Percentiles rank a stretch among this genome's conserved stretches.
Conservation (phyloP, 2,113 vertebrate species). For the Bolborhynchus lineola region DNA sequence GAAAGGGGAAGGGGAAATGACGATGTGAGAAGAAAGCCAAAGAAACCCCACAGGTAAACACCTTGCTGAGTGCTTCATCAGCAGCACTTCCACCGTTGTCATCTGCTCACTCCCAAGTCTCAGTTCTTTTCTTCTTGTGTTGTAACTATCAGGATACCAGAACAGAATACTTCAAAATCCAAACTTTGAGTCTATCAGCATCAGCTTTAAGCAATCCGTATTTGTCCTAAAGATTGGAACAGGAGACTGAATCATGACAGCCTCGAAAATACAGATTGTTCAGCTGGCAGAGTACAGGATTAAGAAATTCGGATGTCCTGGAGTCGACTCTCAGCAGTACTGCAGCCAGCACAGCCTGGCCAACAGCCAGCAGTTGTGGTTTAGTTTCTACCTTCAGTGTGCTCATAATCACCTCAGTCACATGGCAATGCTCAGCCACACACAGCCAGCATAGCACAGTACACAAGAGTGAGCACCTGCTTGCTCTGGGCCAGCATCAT, state of each 20-base stretch:
- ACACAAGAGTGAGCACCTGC: neutral
- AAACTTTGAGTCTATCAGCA: neutral
- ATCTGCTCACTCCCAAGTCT: neutral
- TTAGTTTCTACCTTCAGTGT: neutral
- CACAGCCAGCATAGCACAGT: fast-evolving
- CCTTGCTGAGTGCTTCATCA: neutral
- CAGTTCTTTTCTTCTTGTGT: neutral
- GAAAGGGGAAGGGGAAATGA: slow-evolving; percentile 27
- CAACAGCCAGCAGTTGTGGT: neutral
- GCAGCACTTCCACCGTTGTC: neutral
- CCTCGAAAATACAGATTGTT: neutral
- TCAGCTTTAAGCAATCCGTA: neutral
- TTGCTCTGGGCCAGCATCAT: neutral
- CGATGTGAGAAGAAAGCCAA: neutral
- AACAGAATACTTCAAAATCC: neutral
- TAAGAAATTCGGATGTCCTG: neutral
- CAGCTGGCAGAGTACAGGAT: neutral
- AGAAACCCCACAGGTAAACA: neutral
- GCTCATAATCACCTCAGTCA: neutral
- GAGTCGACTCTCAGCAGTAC: neutral
- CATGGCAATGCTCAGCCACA: neutral
- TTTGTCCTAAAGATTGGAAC: neutral
- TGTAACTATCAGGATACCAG: fast-evolving
- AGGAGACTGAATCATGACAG: neutral
- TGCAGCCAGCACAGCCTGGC: neutral